Conservation (phyloP, 2,888 invertebrate species). For the Deilephila porcellus region DNA sequence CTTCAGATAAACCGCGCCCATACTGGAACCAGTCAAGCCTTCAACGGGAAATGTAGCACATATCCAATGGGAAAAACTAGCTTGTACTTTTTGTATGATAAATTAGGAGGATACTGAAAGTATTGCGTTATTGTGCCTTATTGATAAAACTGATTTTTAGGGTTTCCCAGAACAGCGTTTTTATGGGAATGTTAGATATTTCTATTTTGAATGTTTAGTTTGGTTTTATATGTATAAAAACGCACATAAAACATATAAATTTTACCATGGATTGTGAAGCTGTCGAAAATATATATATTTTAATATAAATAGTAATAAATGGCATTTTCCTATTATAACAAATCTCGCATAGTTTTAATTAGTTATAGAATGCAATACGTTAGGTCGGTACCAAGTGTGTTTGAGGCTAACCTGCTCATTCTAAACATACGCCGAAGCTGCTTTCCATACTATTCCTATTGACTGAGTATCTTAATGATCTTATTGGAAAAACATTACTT, state of each 20-base stretch:
- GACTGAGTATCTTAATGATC: slow-evolving; percentile 9
- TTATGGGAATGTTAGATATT: background rate
- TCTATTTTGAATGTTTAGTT: background rate
- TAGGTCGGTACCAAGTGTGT: background rate
- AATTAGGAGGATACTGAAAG: slow-evolving; percentile 6
- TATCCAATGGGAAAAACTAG: slow-evolving; percentile 14
- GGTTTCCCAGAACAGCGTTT: background rate
- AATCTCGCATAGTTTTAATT: slow-evolving; percentile 20
- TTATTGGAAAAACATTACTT: background rate
- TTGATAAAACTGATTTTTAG: slow-evolving; percentile 2
- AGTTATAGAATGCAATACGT: slow-evolving; percentile 13
- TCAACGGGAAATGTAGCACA: background rate
- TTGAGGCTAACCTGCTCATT: slow-evolving; percentile 2
- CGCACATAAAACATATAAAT: background rate
- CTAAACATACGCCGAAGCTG: background rate
- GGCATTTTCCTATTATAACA: slow-evolving; percentile 10
- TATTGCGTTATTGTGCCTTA: slow-evolving; percentile 16
- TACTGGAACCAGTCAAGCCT: too few relatives aligned
- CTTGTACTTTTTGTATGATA: background rate
- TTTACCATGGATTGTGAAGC: background rate
- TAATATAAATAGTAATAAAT: slow-evolving; percentile 9
- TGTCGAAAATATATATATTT: background rate
- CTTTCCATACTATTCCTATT: background rate
- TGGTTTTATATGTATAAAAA: background rate
- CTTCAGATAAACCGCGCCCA: slow-evolving; percentile 25